A percentile compares a stretch with the other conserved stretches of the same genome.
Evolutionary conservation across 2,797 vertebrate genomes (phyloP).

Genomic region (Pachyuromys duprasi): DNA sequence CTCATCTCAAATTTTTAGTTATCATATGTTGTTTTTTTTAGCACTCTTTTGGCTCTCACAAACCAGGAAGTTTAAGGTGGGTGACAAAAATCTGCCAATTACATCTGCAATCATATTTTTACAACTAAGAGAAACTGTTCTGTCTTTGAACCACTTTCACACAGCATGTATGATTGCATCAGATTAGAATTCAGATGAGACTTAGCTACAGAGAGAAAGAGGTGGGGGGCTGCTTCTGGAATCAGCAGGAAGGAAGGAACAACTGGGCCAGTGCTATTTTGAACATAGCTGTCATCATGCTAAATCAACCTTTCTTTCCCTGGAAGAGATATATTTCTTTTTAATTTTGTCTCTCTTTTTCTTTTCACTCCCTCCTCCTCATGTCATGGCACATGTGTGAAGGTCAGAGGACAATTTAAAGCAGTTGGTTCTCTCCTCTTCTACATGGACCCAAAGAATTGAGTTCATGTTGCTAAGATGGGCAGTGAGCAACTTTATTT

Average conservation of each 20-base stretch:
- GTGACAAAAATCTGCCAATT: neutral
- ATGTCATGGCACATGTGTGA: neutral
- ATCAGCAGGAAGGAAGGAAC: neutral
- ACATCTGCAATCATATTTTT: slow-evolving; percentile 22
- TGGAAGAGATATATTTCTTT: neutral
- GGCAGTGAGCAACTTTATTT: neutral
- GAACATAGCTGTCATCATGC: neutral
- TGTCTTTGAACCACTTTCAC: neutral
- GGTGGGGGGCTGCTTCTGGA: neutral
- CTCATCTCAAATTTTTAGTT: neutral
- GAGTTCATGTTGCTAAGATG: neutral
- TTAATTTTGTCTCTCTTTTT: neutral
- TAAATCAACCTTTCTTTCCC: neutral
- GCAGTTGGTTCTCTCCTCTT: neutral
- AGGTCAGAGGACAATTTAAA: neutral
- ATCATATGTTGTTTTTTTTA: neutral
- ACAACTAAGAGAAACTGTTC: neutral
- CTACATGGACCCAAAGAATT: neutral
- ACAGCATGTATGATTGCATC: neutral
- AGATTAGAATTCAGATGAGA: neutral
- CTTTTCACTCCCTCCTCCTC: no score
- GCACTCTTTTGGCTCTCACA: slow-evolving; percentile 1
- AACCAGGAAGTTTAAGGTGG: neutral
- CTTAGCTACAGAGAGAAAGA: neutral
- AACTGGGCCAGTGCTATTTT: neutral